Evolutionary conservation across 2,888 invertebrate species (phyloP), one percentile per base, ranked within the genome.

Genomic region (Drosophila affinis): DNA sequence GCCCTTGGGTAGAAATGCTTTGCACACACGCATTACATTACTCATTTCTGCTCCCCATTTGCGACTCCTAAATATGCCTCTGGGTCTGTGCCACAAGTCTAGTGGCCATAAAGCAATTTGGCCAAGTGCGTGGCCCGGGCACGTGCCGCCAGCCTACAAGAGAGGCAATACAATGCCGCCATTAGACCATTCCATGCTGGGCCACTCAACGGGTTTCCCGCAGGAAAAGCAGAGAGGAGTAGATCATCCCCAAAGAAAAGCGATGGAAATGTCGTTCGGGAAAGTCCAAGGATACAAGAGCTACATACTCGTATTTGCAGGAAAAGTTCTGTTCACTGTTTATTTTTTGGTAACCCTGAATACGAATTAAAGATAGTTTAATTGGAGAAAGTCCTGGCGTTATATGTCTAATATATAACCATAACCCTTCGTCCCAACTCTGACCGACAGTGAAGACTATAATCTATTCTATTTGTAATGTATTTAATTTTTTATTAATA

Each of bases 1-100:
- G 79, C 86, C 81, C 88, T 81, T 81, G 88, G 70, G 69, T 51
- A 58, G 18, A 52, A 57, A 58, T 46, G 51, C 32, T 47, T 21
- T 24, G 55, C 27, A 54, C 67, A 55, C 49, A 74, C 54, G 63
- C 82, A 88, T 82, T 85, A 73, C 82, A 88, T 87, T 85, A 73
- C 88, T 76, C 83, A 87, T 76, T 57, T 64, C 51, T 32, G 14
- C 24, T 24, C 24, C 24, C 18, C 53, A 47, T 44, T 55, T 24
- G 29, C 47, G 24, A 49, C 46, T 61, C 61, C 55, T 51, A 72
- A 70, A 55, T 72, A 61, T 62, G 60, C 69, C 72, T 62, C 48
- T 68, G 62, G 77, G 60, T 59, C 49, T 64, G 52, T 46, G 46
- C 52, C 63, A 49, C 45, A 34, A 54, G 72, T 54, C 54, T 44